These are phyloP conservation scores for Dallia pectoralis DNA, from an alignment of 2,797 vertebrate genomes.

Conservation along the genomic window DNA sequence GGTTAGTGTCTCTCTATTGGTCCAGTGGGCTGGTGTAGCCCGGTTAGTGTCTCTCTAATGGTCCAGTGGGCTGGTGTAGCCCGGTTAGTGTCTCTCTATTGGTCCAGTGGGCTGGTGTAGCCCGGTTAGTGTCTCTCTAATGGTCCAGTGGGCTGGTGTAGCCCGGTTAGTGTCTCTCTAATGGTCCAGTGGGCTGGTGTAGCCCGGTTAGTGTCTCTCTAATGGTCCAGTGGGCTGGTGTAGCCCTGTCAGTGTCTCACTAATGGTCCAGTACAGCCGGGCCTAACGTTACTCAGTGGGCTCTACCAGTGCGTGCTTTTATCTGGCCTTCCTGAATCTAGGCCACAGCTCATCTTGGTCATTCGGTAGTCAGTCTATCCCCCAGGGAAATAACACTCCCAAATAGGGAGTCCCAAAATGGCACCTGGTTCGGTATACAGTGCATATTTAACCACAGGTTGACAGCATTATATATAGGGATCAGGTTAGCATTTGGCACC, in stretches of 20 bases:
- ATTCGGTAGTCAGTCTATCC: neutral
- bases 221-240: neutral
- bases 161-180: too few species aligned
- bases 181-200: neutral
- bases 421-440: too few species aligned
- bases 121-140: too few species aligned
- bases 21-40: neutral
- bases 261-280: too few species aligned
- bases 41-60: too few species aligned
- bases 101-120: neutral
- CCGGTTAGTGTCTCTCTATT: too few species aligned
- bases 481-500: too few species aligned
- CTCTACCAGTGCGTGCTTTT: neutral
- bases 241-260: neutral
- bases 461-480: too few species aligned
- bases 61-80: neutral
- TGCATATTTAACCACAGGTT: too few species aligned
- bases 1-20: too few species aligned
- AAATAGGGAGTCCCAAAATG: too few species aligned
- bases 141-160: neutral
- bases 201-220: too few species aligned
- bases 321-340: slow-evolving; percentile 7
- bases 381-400: neutral
- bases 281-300: neutral
- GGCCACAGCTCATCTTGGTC: slow-evolving; percentile 1